phyloP scores from a whole-genome alignment of 2,113 vertebrate species.

The Neolamprologus toae region DNA sequence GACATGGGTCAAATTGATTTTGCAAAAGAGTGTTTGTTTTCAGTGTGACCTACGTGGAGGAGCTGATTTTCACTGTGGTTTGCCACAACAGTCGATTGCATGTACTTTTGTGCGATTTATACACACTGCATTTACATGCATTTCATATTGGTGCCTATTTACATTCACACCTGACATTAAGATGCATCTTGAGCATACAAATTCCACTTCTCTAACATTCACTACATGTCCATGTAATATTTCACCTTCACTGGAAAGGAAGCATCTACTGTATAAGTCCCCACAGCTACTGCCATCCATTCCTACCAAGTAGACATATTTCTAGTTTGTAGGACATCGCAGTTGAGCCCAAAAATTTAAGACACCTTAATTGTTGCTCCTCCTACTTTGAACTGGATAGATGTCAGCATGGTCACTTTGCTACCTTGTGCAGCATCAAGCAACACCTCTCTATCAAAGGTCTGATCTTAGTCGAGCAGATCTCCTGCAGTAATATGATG shows the following conservation, averaged over 20 bases:
- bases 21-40: neutral
- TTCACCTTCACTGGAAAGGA: neutral
- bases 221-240: neutral
- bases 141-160: neutral
- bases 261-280: neutral
- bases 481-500: neutral
- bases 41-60: neutral
- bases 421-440: neutral
- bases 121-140: neutral
- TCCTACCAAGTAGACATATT: neutral
- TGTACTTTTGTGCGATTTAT: neutral
- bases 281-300: neutral
- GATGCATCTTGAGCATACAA: neutral
- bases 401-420: neutral
- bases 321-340: neutral
- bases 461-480: neutral
- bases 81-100: neutral
- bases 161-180: constrained; percentile 15
- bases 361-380: neutral
- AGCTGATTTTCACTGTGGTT: neutral
- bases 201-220: neutral
- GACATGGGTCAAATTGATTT: neutral
- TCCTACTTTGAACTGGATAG: neutral
- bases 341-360: neutral
- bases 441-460: neutral